Percentiles rank a stretch among this genome's conserved stretches.
Evolutionary conservation across 2,888 invertebrate species (phyloP).

Genomic region (Mesochorus sp.): DNA sequence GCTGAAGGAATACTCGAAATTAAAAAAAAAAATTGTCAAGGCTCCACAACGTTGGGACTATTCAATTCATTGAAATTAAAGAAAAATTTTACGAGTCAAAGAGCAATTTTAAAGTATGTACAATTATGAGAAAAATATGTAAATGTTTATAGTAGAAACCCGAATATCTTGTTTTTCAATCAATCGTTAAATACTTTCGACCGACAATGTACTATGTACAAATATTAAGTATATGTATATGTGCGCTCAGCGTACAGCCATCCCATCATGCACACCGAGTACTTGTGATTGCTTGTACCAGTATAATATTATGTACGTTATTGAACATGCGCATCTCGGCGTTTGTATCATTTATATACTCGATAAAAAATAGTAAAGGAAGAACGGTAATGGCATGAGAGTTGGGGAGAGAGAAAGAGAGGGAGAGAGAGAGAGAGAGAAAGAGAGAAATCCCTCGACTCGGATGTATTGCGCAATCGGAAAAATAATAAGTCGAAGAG

Average conservation of each 20-base stretch:
- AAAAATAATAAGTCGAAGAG: constrained; percentile 40
- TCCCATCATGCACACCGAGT: constrained; percentile 16
- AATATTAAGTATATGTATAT: not conserved
- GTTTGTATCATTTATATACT: constrained; percentile 15
- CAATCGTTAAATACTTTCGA: too few relatives aligned
- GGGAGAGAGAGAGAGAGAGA: constrained; percentile 8
- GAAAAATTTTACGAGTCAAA: too few relatives aligned
- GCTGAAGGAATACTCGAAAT: too few relatives aligned
- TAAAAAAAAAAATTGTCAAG: too few relatives aligned
- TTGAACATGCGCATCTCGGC: not conserved
- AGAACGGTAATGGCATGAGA: not conserved
- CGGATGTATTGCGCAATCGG: constrained; percentile 50
- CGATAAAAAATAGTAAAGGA: not conserved
- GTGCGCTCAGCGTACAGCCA: not conserved
- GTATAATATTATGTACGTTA: constrained; percentile 37
- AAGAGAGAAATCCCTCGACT: constrained; percentile 17
- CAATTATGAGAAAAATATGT: too few relatives aligned
- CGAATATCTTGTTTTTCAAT: too few relatives aligned
- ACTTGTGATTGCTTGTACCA: constrained; percentile 21
- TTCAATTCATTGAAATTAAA: too few relatives aligned
- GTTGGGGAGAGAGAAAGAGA: constrained; percentile 10
- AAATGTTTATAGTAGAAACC: too few relatives aligned
- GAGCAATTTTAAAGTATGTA: too few relatives aligned
- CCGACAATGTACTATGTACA: too few relatives aligned
- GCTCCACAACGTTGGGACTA: too few relatives aligned